These are phyloP conservation scores for Ricordea florida DNA, from an alignment of 92 coral and sea anemone genomes.

Conservation along the genomic window DNA sequence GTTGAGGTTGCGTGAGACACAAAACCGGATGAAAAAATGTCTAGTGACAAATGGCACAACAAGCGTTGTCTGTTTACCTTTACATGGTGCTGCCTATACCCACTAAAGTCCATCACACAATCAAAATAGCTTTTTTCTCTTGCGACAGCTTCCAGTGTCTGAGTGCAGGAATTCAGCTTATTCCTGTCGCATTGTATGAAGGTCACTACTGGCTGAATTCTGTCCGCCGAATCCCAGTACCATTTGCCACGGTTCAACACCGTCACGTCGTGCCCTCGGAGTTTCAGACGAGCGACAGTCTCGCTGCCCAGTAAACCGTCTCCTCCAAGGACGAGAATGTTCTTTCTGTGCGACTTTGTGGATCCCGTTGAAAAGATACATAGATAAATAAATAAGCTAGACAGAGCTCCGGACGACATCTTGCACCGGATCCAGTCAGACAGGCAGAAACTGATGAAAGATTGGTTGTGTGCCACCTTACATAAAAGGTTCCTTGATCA, in stretches of 20 bases:
- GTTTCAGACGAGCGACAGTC: conserved; percentile 56
- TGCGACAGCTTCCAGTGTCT: conserved; percentile 36
- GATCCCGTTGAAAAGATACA: neutral
- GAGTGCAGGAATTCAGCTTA: conserved; percentile 45
- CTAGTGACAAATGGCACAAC: neutral
- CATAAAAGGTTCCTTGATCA: neutral
- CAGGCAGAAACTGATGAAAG: neutral
- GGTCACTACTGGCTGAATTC: conserved; percentile 75
- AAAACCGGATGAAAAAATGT: neutral
- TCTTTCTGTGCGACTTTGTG: conserved; percentile 1
- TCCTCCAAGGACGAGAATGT: conserved; percentile 77
- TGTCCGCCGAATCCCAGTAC: conserved; percentile 76
- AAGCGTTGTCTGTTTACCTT: conserved; percentile 58
- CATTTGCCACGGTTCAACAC: conserved; percentile 75
- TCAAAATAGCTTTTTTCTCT: conserved; percentile 61
- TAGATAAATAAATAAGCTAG: neutral
- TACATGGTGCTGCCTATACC: conserved; percentile 52
- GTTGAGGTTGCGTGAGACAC: neutral
- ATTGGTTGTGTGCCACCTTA: neutral
- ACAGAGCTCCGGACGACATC: neutral
- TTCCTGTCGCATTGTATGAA: conserved; percentile 69
- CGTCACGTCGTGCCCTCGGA: conserved; percentile 54
- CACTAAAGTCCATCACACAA: conserved; percentile 76
- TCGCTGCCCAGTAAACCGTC: conserved; percentile 84
- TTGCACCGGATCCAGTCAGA: neutral